Base-by-base conservation (phyloP, 1,140 invertebrate species). In the Schlechtendalia chinensis region DNA sequence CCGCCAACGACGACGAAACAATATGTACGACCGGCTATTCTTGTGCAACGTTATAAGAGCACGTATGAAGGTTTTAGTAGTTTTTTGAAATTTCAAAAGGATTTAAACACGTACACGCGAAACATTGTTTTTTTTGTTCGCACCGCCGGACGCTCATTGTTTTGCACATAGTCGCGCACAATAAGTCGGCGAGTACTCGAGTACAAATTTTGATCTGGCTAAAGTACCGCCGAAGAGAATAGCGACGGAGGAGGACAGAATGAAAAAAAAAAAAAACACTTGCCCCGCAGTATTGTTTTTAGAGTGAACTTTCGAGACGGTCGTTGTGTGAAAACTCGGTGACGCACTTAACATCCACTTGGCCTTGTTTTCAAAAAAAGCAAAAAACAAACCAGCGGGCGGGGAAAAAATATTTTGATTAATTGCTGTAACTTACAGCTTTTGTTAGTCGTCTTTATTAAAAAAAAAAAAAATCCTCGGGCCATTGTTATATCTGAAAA, bases 241-340 rank as follows among this genome's bases (percentile, higher is more conserved):
- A 6, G 14, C 32, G 45, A 47, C 0, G 24, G 24, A 19, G n/a
- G 27, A 19, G n/a, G 24, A 27, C 39, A 56, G 17, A 81, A 45
- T 14, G n/a, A 16, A 81, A 81, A 74, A n/a, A 59, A 74, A 81
- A 24, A 74, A 81, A 72, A 81, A 71, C 61, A 81, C 61, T 81
- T 69, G 61, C 11, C 29, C 39, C 16, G 19, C 19, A 65, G 65
- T 63, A 54, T 86, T 84, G 14, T 86, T 85, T 19, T 84, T 47
- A 61, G 75, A 61, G 58, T 63, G 58, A 79, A 79, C 75, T 79
- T 63, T 79, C 10, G 75, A 79, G 58, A 63, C 58, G 56, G 54
- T 45, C 32, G 54, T 77, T 77, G 75, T 79, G 56, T 50, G 75
- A 47, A 79, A 79, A 79, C 58, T 79, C 39, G 56, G 63, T 47